These are phyloP conservation scores for Drosophila carrolli DNA, from an alignment of 1,140 invertebrate genomes.

Conservation along the genomic window DNA sequence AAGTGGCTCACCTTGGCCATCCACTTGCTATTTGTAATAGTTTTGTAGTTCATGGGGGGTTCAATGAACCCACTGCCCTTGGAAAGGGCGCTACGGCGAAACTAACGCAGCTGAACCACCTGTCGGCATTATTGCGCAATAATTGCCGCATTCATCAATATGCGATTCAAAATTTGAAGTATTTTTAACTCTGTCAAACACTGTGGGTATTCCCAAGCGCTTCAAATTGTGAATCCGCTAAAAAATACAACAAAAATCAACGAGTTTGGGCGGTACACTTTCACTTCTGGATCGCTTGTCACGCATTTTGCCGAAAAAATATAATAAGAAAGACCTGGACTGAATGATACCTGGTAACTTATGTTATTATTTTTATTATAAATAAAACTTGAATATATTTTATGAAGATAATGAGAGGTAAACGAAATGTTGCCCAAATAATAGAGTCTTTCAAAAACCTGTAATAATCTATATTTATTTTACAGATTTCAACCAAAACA, in stretches of 20 bases:
- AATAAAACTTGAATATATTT: too few relatives aligned
- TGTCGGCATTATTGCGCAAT: constrained; percentile 19
- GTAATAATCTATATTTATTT: too few relatives aligned
- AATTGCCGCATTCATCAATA: constrained; percentile 22
- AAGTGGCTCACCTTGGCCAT: constrained; percentile 32
- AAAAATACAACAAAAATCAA: constrained; percentile 9
- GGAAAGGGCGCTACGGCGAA: constrained; percentile 8
- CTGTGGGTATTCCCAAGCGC: constrained; percentile 14
- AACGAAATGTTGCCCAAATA: too few relatives aligned
- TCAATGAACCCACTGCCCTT: constrained; percentile 23
- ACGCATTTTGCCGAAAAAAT: constrained; percentile 31
- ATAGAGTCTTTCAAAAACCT: too few relatives aligned
- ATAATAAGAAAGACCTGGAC: background rate
- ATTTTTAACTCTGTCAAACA: background rate
- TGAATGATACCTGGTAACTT: constrained; percentile 7
- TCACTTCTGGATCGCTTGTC: constrained; percentile 28
- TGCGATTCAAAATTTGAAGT: background rate
- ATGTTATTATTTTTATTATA: too few relatives aligned
- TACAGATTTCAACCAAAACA: too few relatives aligned
- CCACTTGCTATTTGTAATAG: constrained; percentile 12
- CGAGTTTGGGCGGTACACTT: constrained; percentile 14
- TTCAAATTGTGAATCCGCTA: background rate
- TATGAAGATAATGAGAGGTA: too few relatives aligned
- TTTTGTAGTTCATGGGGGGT: constrained; percentile 14
- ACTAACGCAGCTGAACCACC: background rate